Percentiles rank a stretch among this genome's conserved stretches.
phyloP scores from a whole-genome alignment of 2,888 invertebrate genomes.

The Zaprionus obscuricornis region DNA sequence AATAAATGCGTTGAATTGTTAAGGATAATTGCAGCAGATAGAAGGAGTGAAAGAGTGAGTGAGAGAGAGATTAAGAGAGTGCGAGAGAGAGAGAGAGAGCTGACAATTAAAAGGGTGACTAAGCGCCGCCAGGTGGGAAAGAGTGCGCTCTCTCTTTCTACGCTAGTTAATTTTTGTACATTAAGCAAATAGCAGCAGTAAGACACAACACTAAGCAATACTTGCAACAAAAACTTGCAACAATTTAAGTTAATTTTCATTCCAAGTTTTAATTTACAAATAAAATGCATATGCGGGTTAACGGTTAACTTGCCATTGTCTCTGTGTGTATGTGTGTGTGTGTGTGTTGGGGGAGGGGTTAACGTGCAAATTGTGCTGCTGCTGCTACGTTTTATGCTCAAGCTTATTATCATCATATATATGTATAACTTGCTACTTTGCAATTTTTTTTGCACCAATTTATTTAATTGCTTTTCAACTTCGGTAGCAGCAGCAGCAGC shows the following conservation, averaged over 20 bases:
- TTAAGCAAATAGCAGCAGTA: conserved; percentile 31
- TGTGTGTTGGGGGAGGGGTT: background rate
- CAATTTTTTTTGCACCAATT: conserved; percentile 57
- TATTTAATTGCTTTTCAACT: conserved; percentile 61
- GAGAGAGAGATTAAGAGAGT: too few species aligned
- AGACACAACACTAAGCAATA: conserved; percentile 46
- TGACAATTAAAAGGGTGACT: conserved; percentile 37
- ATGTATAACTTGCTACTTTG: too few species aligned
- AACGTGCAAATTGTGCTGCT: conserved; percentile 23
- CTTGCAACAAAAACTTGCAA: too few species aligned
- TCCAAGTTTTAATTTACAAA: conserved; percentile 22
- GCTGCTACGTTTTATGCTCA: conserved; percentile 36
- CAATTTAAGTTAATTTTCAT: conserved; percentile 50
- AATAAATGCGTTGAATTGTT: conserved; percentile 48
- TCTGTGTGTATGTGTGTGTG: background rate
- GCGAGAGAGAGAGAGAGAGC: too few species aligned
- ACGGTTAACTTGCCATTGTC: too few species aligned
- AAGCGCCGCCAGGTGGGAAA: conserved; percentile 59
- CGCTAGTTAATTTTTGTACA: background rate
- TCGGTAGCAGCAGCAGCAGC: conserved; percentile 44
- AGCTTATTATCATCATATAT: conserved; percentile 57
- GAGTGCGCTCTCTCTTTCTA: too few species aligned
- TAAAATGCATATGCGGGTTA: conserved; percentile 24
- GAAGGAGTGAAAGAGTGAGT: too few species aligned
- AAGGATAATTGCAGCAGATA: conserved; percentile 53